Evolutionary conservation across 2,113 vertebrate species (phyloP), one percentile per base, ranked within the genome.

Genomic region (Colaptes auratus): DNA sequence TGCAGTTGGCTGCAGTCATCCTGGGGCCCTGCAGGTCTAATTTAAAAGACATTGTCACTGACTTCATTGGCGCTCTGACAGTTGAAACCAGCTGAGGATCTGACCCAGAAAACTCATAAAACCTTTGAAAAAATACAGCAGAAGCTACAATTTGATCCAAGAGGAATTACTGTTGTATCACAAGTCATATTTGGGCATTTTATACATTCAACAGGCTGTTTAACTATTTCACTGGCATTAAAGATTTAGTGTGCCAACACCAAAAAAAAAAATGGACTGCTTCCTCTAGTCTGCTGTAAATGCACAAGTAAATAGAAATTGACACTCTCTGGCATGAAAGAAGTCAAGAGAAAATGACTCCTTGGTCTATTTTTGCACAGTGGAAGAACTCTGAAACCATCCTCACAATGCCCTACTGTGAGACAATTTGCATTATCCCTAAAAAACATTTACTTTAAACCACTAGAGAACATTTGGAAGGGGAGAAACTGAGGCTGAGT

Each of bases 11-110:
- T 4, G 3, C 65, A 5, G 1, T 58, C 82, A 55, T 69, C 48
- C 73, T 83, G 3, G 0, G 55, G 82, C 79, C 79, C 58, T 92
- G 73, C 76, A 95, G 92, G 82, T 94, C 79, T 90, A 78, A 81
- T 92, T 91, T 75, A 90, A 93, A 91, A 91, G 72, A 78, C 64
- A 35, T 53, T 88, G 82, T 61, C 75, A 65, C 69, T 83, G 88
- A 91, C 72, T 92, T 94, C 5, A 17, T 14, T 71, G 88, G 65
- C 89, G 48, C 53, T 74, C 17, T 88, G 75, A 65, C 89, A 94
- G 67, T 23, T 46, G 50, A 86, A 95, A 88, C 31, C 36, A 92
- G 72, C n/a, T 86, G 65, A 94, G 88, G 39, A 91, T 83, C 53
- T 25, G 39, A 86, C n/a, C 23, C 82, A 94, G 53, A 72, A 91